Conservation (phyloP, 1,140 invertebrate genomes). For the Macrocentrus cingulum region DNA sequence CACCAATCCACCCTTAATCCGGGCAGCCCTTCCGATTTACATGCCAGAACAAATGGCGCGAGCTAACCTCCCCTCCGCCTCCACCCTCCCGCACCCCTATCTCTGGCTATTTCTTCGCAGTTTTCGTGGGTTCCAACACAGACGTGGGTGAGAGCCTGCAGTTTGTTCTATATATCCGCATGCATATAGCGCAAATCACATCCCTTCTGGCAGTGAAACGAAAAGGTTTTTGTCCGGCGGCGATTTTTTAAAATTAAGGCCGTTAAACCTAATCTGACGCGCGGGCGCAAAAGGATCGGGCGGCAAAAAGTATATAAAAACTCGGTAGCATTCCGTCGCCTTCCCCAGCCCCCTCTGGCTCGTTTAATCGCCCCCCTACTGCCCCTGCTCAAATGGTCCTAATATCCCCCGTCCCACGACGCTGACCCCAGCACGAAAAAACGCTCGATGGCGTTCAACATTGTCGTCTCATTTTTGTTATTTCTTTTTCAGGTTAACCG, state of each 20-base stretch:
- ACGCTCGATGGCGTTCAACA: too few relatives aligned
- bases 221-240: slow-evolving; percentile 27
- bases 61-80: slow-evolving; percentile 14
- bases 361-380: slow-evolving; percentile 17
- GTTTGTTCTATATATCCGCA: neutral
- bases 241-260: slow-evolving; percentile 54
- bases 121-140: too few relatives aligned
- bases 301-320: slow-evolving; percentile 38
- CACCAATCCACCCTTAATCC: slow-evolving; percentile 15
- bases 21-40: slow-evolving; percentile 2
- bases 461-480: too few relatives aligned
- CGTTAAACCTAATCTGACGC: slow-evolving; percentile 52
- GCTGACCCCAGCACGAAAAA: too few relatives aligned
- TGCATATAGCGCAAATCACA: neutral
- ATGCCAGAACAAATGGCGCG: slow-evolving; percentile 21
- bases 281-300: slow-evolving; percentile 26
- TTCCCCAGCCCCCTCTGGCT: neutral
- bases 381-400: neutral
- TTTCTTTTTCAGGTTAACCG: too few relatives aligned
- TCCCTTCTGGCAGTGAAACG: slow-evolving; percentile 20
- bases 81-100: neutral
- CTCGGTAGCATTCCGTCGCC: slow-evolving; percentile 7
- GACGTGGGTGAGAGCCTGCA: neutral
- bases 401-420: slow-evolving; percentile 10
- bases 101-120: too few relatives aligned